These are phyloP conservation scores for Blastomussa wellsi DNA, from an alignment of 92 coral and sea anemone genomes.

Conservation along the genomic window DNA sequence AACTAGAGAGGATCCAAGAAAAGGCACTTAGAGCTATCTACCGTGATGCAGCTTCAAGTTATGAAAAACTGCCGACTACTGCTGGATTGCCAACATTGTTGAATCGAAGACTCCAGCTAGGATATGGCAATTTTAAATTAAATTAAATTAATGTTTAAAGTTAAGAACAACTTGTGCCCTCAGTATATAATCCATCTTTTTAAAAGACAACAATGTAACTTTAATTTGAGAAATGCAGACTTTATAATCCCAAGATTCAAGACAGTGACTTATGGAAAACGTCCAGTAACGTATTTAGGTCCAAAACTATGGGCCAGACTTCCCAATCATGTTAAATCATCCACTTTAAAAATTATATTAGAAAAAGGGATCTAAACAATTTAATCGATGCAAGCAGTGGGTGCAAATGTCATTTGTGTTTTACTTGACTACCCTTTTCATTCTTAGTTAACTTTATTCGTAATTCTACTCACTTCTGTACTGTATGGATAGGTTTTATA, in stretches of 20 bases:
- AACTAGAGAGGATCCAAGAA: neutral
- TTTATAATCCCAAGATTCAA: neutral
- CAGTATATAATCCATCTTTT: neutral
- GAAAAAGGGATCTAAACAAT: neutral
- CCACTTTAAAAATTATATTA: too few species aligned
- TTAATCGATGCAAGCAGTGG: neutral
- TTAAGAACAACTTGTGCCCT: neutral
- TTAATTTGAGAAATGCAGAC: neutral
- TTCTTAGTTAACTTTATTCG: neutral
- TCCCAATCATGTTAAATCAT: neutral
- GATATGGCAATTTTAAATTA: neutral
- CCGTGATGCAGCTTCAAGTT: neutral
- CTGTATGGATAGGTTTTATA: too few species aligned
- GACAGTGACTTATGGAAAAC: neutral
- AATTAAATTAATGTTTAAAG: too few species aligned
- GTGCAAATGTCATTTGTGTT: constrained; percentile 1
- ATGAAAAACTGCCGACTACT: neutral
- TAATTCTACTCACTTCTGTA: neutral
- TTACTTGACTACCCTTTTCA: neutral
- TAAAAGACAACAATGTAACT: neutral
- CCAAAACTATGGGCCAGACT: too few species aligned
- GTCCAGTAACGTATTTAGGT: neutral
- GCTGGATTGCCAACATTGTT: neutral
- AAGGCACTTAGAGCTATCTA: constrained; percentile 2
- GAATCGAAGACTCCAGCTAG: too few species aligned